Base-by-base conservation (phyloP, 2,888 invertebrate species). In the Electrophaes corylata region DNA sequence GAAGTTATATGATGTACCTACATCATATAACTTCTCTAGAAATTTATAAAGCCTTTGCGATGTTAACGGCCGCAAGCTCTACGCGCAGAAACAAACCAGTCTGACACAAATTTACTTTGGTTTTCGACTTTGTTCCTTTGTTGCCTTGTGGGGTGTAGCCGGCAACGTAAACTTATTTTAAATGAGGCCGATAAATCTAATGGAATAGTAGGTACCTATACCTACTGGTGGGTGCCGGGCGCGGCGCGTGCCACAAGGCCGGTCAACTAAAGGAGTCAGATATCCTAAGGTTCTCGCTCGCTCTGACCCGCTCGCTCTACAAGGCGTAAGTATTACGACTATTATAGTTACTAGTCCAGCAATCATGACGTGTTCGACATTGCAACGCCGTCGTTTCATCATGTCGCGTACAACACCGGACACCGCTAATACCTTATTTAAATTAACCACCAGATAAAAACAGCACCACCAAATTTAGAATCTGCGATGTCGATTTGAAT, bases 231-330 rank as follows among this genome's bases (percentile, higher is more conserved):
- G 62, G 67, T 69, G 57, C 61, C 64, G 14, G n/a, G 20, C 70
- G 88, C 70, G 88, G 88, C 91, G 89, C 91, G 91, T 91, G 91
- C 91, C 90, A 73, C 91, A 89, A 90, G 91, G 90, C 84, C 90
- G 86, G 80, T 79, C 79, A 76, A 77, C 78, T 81, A 80, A 75
- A 80, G 86, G 78, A 83, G 78, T 81, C 81, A 71, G 81, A 75
- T 82, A 75, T 81, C 80, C 81, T 74, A 73, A 61, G 66, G 71
- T 71, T 77, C 83, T 78, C 81, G 74, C 84, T 83, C 81, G 76
- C 84, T 75, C 64, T 55, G 63, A 70, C 64, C 59, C 64, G 60
- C 61, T 61, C 64, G 69, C 80, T 79, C 67, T 79, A 81, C 79
- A 83, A 76, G 82, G 84, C 76, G 66, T 70, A 41, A 67, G 71